Evolutionary conservation across 2,797 vertebrate genomes (phyloP), one percentile per base, ranked within the genome.

Genomic region (Cygnus olor): DNA sequence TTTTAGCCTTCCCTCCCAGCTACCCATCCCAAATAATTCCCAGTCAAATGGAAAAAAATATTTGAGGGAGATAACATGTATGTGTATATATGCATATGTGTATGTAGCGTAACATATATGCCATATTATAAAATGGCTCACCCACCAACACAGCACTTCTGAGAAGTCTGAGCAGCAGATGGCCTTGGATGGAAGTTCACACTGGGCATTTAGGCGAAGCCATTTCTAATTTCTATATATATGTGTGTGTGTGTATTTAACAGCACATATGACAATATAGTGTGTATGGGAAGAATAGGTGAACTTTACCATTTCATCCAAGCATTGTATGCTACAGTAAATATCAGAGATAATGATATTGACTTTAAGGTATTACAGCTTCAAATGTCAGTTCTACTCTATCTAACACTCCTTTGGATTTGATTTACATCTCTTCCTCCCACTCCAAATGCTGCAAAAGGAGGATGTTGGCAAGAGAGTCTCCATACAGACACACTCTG

Each of bases 331-430:
- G 96, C 97, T 97, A 98, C 97, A 97, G 98, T 98, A 98, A 98
- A 98, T 98, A 98, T 96, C 98, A 98, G 96, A 97, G 97, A 96
- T 98, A 98, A 98, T 98, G 96, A 97, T 98, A 98, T 98, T 98
- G 97, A 98, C 98, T 98, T 98, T 98, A 98, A 98, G 97, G 97
- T 98, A 98, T 98, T 97, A 96, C 96, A 92, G 92, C 94, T 97
- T 97, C 98, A 98, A 98, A 98, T 98, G 98, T 98, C 98, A 98
- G 97, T 97, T 97, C 95, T 96, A 94, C 90, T 97, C 95, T 95
- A 94, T 38, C 94, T 97, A 96, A 86, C 89, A 93, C 80, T 96
- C 93, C 38, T 79, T 85, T 90, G 10, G 77, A 96, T 97, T 95
- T 95, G 91, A 97, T 98, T 98, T 98, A 95, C 97, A 95, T 97